Evolutionary conservation across 2,888 invertebrate genomes (phyloP), one percentile per base, ranked within the genome.

Genomic region (Odontocerum albicorne): DNA sequence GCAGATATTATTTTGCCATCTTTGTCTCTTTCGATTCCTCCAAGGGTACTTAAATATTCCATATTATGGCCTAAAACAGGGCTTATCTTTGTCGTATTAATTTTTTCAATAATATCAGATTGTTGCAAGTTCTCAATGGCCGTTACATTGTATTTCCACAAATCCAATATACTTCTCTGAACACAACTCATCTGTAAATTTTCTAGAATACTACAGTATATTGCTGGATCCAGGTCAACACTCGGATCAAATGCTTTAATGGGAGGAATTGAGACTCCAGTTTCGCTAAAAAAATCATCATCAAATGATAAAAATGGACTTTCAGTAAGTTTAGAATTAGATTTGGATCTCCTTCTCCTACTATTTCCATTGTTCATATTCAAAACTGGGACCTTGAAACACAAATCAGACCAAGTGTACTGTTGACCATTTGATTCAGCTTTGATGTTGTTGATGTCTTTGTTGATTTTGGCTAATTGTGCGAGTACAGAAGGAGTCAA

Each of bases 121-220:
- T 77, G 80, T 1, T 84, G 82, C 54, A 83, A 67, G 61, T 72
- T 73, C 19, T 67, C 66, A 49, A 89, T 79, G 57, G 71, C 62
- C 22, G 72, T 70, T 53, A 71, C 68, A 65, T 86, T 74, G 66
- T 79, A 86, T 36, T 81, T 75, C 88, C 88, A 90, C 61, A 90
- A 70, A 66, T 89, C 88, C 60, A 88, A 69, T 58, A 89, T 74
- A 68, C 84, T 88, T 61, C 79, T 70, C 59, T 83, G 75, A 52
- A 83, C 78, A 66, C 90, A 90, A 33, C 78, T 79, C 44, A 70
- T 68, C 57, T 80, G 78, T 65, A 89, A 78, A 53, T 71, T 75
- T 62, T 85, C 77, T 36, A 87, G 69, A 61, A 89, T 74, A 56
- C 71, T 70, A 69, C 89, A 89, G 66, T 87, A 88, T 40, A 84